Evolutionary conservation across 2,113 vertebrate species (phyloP).

Genomic region (Ondatra zibethicus): DNA sequence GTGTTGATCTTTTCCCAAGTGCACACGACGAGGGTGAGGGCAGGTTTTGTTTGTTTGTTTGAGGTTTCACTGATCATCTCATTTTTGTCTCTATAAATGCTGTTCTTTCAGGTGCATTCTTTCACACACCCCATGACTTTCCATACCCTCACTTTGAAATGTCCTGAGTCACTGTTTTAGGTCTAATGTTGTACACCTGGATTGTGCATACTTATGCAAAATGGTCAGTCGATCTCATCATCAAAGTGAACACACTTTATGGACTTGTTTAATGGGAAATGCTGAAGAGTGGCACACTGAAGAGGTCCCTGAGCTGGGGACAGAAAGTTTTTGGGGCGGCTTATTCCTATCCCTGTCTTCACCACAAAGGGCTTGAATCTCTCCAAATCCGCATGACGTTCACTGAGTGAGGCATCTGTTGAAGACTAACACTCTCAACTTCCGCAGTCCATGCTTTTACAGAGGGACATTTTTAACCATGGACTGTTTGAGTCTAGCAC

Average conservation of each 20-base stretch:
- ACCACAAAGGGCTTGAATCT: not conserved
- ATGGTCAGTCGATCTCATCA: not conserved
- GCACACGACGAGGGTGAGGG: not conserved
- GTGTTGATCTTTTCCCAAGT: not conserved
- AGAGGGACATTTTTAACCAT: not conserved
- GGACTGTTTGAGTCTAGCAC: not conserved
- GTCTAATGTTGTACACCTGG: not conserved
- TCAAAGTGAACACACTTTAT: not conserved
- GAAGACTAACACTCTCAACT: not conserved
- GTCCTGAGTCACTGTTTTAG: not conserved
- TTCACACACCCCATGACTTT: not conserved
- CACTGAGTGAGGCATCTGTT: not conserved
- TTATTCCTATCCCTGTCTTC: constrained; percentile 41
- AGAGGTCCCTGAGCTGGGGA: constrained; percentile 11
- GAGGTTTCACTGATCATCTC: not conserved
- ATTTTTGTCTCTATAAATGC: not conserved
- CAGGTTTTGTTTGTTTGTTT: not conserved
- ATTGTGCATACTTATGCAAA: not conserved
- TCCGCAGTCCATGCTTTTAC: not conserved
- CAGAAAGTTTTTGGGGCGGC: not conserved
- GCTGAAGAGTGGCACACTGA: not conserved
- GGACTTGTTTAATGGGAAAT: not conserved
- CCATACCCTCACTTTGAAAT: not conserved
- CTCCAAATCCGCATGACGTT: constrained; percentile 6
- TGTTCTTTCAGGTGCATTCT: not conserved